Percentiles rank a stretch among this genome's conserved stretches.
Conservation (phyloP, 2,888 invertebrate species). For the Callosobruchus maculatus region DNA sequence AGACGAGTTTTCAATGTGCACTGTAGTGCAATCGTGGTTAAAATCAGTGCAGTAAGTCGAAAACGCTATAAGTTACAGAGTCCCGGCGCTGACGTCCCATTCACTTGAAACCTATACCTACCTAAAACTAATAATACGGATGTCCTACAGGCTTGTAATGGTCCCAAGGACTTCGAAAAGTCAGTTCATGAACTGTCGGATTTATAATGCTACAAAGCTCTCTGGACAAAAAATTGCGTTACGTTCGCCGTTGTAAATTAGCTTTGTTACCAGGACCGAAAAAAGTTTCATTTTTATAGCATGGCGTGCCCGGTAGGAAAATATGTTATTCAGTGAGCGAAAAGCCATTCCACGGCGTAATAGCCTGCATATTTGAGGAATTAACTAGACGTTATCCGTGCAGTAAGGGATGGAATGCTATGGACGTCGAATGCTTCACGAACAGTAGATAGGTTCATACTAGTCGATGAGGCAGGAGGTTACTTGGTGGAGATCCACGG, state of each 20-base stretch:
- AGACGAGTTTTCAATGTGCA: too few species aligned
- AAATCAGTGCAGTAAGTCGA: too few species aligned
- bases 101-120: too few species aligned
- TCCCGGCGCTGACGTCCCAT: too few species aligned
- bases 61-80: too few species aligned
- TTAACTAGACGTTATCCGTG: not conserved
- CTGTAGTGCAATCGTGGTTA: too few species aligned
- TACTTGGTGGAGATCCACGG: too few species aligned
- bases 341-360: not conserved
- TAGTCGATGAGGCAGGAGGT: too few species aligned
- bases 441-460: too few species aligned
- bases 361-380: not conserved
- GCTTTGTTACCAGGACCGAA: not conserved
- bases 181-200: not conserved
- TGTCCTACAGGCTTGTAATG: too few species aligned
- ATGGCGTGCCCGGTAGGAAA: not conserved
- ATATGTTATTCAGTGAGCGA: not conserved
- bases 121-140: too few species aligned
- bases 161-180: too few species aligned
- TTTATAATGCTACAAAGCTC: not conserved
- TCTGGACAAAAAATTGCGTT: not conserved
- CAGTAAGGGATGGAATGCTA: not conserved
- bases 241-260: not conserved
- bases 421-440: not conserved
- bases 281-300: not conserved